Evolutionary conservation across 1,140 invertebrate species (phyloP).

Genomic region (Drosophila teissieri): DNA sequence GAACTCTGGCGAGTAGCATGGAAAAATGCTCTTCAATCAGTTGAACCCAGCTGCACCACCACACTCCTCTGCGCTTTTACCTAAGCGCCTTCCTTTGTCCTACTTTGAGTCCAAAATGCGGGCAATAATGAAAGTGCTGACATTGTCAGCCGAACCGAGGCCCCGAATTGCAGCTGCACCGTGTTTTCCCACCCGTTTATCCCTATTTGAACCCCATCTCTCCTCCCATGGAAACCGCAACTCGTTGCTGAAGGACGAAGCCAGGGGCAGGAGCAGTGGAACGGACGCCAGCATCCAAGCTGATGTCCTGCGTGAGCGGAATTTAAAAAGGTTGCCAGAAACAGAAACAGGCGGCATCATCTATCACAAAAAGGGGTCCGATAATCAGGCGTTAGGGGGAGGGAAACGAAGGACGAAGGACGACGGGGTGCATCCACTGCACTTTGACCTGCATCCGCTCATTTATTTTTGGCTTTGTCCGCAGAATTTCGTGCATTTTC

Average conservation of each 20-base stretch:
- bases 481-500: slow-evolving; percentile 32
- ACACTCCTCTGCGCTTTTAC: background rate
- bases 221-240: slow-evolving; percentile 26
- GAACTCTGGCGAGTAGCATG: slow-evolving; percentile 7
- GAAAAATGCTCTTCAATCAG: slow-evolving; percentile 49
- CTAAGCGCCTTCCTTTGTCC: background rate
- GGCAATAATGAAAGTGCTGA: slow-evolving; percentile 71
- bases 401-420: background rate
- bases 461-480: slow-evolving; percentile 45
- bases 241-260: slow-evolving; percentile 25
- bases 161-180: slow-evolving; percentile 59
- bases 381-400: slow-evolving; percentile 9
- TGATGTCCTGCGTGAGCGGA: slow-evolving; percentile 55
- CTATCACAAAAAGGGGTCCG: slow-evolving; percentile 29
- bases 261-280: slow-evolving; percentile 7
- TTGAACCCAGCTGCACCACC: slow-evolving; percentile 44
- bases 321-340: slow-evolving; percentile 65
- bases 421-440: slow-evolving; percentile 1
- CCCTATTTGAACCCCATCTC: background rate
- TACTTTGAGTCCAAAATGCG: slow-evolving; percentile 42
- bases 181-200: slow-evolving; percentile 1
- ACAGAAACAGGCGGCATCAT: slow-evolving; percentile 47
- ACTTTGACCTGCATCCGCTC: slow-evolving; percentile 57
- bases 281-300: background rate
- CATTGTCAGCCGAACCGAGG: slow-evolving; percentile 49